Evolutionary conservation across 1,140 invertebrate species (phyloP).

Genomic region (Cydia amplana): DNA sequence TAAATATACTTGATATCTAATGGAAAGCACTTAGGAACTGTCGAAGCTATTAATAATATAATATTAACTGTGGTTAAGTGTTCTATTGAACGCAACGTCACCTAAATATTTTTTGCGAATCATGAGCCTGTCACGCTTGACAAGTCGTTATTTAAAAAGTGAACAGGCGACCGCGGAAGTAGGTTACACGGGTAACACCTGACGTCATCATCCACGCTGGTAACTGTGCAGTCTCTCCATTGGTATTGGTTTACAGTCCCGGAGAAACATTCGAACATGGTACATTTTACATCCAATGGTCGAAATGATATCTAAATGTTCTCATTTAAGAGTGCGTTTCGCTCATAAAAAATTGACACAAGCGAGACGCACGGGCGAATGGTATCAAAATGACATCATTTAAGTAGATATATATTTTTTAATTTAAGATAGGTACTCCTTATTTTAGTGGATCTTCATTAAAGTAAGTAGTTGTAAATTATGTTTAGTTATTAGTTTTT

Average conservation of each 20-base stretch:
- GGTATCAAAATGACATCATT: no score
- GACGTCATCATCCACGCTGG: slow-evolving; percentile 4
- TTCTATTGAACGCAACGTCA: background rate
- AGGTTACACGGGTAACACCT: slow-evolving; percentile 13
- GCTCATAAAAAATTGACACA: no score
- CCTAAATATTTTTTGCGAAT: slow-evolving; percentile 17
- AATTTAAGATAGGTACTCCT: background rate
- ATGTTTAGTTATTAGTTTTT: no score
- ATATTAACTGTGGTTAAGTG: no score
- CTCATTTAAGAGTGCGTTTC: no score
- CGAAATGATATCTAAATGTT: no score
- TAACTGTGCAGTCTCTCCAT: background rate
- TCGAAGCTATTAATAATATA: background rate
- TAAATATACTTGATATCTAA: background rate
- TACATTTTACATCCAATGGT: no score
- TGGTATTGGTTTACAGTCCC: background rate
- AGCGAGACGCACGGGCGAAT: no score
- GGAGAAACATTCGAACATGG: no score
- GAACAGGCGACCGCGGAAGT: background rate
- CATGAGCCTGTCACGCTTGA: slow-evolving; percentile 8
- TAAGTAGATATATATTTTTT: background rate
- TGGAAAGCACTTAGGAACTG: background rate
- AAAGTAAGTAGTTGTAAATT: no score
- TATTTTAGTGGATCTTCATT: no score
- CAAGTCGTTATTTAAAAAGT: slow-evolving; percentile 15